Evolutionary conservation across 2,888 invertebrate species (phyloP), one percentile per base, ranked within the genome.

Genomic region (Pseudanteris insignis): DNA sequence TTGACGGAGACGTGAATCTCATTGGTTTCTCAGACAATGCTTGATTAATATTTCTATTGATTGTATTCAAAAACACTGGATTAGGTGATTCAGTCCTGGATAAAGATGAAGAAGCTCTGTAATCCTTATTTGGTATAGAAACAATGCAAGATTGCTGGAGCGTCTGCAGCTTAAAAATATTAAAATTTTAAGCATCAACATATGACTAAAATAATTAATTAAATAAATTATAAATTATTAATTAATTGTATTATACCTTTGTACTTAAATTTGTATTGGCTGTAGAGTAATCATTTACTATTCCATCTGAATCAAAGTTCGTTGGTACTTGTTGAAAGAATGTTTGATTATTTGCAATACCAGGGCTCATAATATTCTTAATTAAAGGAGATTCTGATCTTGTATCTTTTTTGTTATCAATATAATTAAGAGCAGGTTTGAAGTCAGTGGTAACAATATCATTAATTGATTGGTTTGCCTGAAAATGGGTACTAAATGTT

Each of bases 131-230:
- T 69, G 88, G 85, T 71, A 88, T 86, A 69, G 89, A 86, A 70
- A 89, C 89, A 67, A 89, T 89, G 80, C 89, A 89, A 40, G 89
- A 86, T 77, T 88, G 88, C 69, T 86, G 82, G 77, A 85, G 84
- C 64, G 81, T 74, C 78, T 79, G 34, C 18, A 38, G 69, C 48
- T 48, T 6, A 13, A 26, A 26, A n/a, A 21, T 21, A 4, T n/a
- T n/a, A n/a, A n/a, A 9, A 9, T 26, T 6, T 6, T 4, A 18
- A 18, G 4, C 18, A 18, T 18, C 18, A 18, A 18, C 6, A 18
- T 6, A 18, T 4, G 6, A 18, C 6, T 6, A 3, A 18, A 18
- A 18, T 6, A 18, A 3, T 3, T 6, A 18, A 18, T 4, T 4
- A 18, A 6, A 18, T 4, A 18, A 18, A 18, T 4, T 4, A 18